Evolutionary conservation across 1,140 invertebrate genomes (phyloP), one percentile per base, ranked within the genome.

Genomic region (Bombus soroeensis): DNA sequence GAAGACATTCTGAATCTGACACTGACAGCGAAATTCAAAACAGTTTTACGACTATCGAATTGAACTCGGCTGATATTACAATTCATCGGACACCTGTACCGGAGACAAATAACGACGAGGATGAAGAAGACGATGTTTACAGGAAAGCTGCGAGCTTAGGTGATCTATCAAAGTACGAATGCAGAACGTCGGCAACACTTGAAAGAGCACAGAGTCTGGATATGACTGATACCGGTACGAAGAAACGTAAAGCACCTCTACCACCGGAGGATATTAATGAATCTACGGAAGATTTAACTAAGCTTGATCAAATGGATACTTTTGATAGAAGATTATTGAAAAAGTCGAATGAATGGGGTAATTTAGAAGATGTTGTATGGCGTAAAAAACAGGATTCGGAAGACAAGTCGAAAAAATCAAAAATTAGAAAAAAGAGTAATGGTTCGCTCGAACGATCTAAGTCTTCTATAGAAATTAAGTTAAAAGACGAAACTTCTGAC

Each of bases 151-250:
- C 97, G 0, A 98, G 97, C 80, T 95, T 98, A 5, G 97, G 97
- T 8, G 98, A 98, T 93, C 94, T 98, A 53, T 97, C 97, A 1
- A 97, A 97, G 92, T 96, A 98, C 86, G 97, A 97, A 87, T 90
- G 39, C 8, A 97, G 96, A 90, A 95, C 95, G 3, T 88, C 94
- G 4, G 95, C 96, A 57, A 97, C 96, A 39, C 93, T 98, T 37
- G 97, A 98, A 94, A 96, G 98, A 86, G 97, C 98, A 0, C 97
- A 98, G 91, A 98, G 97, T 88, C 93, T 98, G 22, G 98, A 98
- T 86, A 97, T 98, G 92, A 97, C 97, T 28, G 97, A 97, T 66
- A 96, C 96, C 91, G 94, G 96, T 88, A 97, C 96, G 41, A 97
- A 97, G 89, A 97, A 97, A 87, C 95, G 97, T 64, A 97, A 97